Evolutionary conservation across 2,797 vertebrate species (phyloP), one percentile per base, ranked within the genome.

Genomic region (Rhinichthys osculus): DNA sequence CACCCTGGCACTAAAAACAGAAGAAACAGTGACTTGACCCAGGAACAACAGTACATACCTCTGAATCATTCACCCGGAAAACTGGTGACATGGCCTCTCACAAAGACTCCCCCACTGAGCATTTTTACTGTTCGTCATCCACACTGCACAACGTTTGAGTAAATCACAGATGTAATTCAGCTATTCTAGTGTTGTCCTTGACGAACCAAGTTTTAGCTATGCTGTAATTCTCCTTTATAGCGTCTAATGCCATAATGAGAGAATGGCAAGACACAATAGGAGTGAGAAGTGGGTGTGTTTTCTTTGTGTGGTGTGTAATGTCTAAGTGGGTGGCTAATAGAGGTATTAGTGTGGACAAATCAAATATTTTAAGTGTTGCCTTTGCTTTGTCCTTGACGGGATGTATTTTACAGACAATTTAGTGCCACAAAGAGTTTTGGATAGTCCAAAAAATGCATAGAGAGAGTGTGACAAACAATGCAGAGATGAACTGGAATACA

Each of bases 261-360:
- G 33, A 62, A 76, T 23, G 19, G 19, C 54, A 16, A 71, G 27
- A 78, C 74, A 71, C 27, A 85, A 79, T 78, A 69, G 66, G 13
- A 35, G 54, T 44, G 27, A 62, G 77, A 67, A 10, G 73, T 52
- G 86, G 69, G 66, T 82, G 81, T 88, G 85, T 86, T 90, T 82
- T 67, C 70, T 83, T 85, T 86, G 72, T 52, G 30, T 57, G 40
- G 11, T 44, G 52, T 78, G 71, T 88, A 73, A 47, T 57, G 16
- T 40, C 50, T 71, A 54, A n/a, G 86, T 84, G 72, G 77, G 83
- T 83, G 85, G 83, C 83, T 85, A 77, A 87, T 64, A 62, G 69
- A 57, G n/a, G 62, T 59, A 40, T 54, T 27, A 57, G 47, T 85
- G 19, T 85, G 19, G 66, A 27, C 38, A 78, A 85, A 85, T 85